These are phyloP conservation scores for Istiophorus platypterus DNA, from an alignment of 2,113 vertebrate genomes.

Conservation along the genomic window DNA sequence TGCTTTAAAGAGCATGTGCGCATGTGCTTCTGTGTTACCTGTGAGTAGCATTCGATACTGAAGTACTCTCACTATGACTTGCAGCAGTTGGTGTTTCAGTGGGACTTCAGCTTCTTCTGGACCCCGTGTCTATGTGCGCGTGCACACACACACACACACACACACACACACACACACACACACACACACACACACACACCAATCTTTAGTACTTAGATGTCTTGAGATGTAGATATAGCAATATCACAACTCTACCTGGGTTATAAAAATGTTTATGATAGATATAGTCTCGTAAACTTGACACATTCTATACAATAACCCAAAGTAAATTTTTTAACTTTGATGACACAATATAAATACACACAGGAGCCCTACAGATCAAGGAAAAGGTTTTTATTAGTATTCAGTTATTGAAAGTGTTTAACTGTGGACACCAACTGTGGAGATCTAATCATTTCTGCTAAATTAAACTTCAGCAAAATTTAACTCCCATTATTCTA, in stretches of 20 bases:
- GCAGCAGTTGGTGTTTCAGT: constrained; percentile 91
- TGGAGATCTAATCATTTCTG: not conserved
- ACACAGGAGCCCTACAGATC: not conserved
- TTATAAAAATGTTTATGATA: not conserved
- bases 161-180: constrained; percentile 15
- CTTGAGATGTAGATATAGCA: not conserved
- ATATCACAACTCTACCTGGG: not conserved
- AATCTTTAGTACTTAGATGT: not conserved
- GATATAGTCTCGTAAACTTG: not conserved
- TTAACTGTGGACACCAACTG: not conserved
- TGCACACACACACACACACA: constrained; percentile 26
- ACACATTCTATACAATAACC: not conserved
- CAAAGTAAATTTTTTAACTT: not conserved
- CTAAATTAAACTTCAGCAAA: not conserved
- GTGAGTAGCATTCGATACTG: constrained; percentile 95
- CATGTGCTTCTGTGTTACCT: constrained; percentile 83
- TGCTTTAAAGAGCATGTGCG: not conserved
- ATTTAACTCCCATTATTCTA: not conserved
- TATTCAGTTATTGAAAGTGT: not conserved
- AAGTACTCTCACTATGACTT: constrained; percentile 92
- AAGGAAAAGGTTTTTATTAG: not conserved
- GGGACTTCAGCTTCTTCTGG: constrained; percentile 80
- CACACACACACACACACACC: not conserved
- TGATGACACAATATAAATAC: too few species aligned
- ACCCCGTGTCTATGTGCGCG: constrained; percentile 83